Conservation (phyloP, 1,140 invertebrate genomes). For the Drosophila tristis region DNA sequence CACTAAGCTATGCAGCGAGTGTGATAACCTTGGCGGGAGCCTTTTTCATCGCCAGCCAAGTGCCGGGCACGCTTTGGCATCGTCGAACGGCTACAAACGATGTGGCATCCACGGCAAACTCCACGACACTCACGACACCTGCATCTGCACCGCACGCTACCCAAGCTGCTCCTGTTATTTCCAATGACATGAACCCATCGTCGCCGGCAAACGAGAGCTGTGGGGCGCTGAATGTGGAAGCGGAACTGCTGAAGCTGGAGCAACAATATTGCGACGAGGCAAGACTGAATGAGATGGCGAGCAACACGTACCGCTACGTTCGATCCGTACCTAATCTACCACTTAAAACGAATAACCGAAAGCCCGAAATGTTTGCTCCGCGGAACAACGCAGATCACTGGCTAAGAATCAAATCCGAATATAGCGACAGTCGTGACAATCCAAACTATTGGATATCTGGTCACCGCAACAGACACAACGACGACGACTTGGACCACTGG, state of each 20-base stretch:
- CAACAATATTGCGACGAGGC: conserved; percentile 60
- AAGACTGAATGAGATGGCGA: conserved; percentile 50
- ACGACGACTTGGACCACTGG: conserved; percentile 21
- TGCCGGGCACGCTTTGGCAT: conserved; percentile 85
- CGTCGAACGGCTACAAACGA: conserved; percentile 22
- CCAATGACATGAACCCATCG: neutral
- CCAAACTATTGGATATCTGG: conserved; percentile 10
- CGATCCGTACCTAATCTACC: conserved; percentile 13
- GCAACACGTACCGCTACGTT: conserved; percentile 12
- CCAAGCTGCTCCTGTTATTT: conserved; percentile 17
- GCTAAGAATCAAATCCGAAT: conserved; percentile 68
- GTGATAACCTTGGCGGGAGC: conserved; percentile 90
- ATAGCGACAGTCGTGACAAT: conserved; percentile 41
- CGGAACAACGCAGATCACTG: conserved; percentile 53
- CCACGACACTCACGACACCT: conserved; percentile 10
- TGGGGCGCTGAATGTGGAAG: conserved; percentile 61
- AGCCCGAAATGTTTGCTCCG: conserved; percentile 9
- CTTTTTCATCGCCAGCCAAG: conserved; percentile 87
- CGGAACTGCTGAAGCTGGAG: conserved; percentile 66
- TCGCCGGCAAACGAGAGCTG: conserved; percentile 42
- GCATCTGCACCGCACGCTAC: conserved; percentile 14
- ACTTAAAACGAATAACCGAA: conserved; percentile 15
- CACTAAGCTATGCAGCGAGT: conserved; percentile 89
- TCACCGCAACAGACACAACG: conserved; percentile 8
- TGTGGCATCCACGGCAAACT: conserved; percentile 1